phyloP scores from a whole-genome alignment of 2,797 vertebrate genomes.

The Mallotus villosus region DNA sequence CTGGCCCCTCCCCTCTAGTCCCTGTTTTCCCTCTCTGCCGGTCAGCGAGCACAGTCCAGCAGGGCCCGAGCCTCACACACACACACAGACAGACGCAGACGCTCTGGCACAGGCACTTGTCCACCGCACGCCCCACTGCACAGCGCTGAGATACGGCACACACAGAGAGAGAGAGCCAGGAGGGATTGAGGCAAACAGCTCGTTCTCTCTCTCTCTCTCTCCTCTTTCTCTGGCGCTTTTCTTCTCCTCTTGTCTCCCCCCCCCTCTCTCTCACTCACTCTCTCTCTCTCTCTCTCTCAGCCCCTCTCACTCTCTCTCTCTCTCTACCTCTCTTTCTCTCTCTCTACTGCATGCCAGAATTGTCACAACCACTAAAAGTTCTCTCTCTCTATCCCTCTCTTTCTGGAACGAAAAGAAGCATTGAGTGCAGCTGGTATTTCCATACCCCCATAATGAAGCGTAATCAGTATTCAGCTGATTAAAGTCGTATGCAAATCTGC shows the following conservation, averaged over 20 bases:
- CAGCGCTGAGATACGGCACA: slow-evolving; percentile 67
- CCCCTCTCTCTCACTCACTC: slow-evolving; percentile 23
- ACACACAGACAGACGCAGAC: slow-evolving; percentile 49
- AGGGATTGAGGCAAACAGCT: slow-evolving; percentile 65
- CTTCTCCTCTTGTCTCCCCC: slow-evolving; percentile 42
- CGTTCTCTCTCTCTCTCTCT: slow-evolving; percentile 50
- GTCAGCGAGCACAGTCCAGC: slow-evolving; percentile 63
- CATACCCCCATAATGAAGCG: slow-evolving; percentile 89
- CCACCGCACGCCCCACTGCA: slow-evolving; percentile 63
- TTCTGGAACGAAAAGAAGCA: slow-evolving; percentile 94
- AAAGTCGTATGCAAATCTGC: slow-evolving; percentile 99
- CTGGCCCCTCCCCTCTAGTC: slow-evolving; percentile 43
- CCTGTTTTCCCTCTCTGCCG: slow-evolving; percentile 64
- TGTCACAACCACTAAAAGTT: slow-evolving; percentile 97
- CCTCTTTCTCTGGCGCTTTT: slow-evolving; percentile 16
- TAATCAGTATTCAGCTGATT: slow-evolving; percentile 99
- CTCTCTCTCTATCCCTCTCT: slow-evolving; percentile 71
- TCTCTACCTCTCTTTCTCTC: slow-evolving; percentile 27
- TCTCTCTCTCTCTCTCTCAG: slow-evolving; percentile 45
- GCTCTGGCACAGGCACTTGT: slow-evolving; percentile 63
- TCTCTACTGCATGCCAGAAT: slow-evolving; percentile 78
- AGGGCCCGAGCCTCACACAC: slow-evolving; percentile 36
- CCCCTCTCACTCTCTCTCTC: slow-evolving; percentile 34
- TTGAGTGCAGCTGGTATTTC: slow-evolving; percentile 98
- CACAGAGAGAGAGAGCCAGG: slow-evolving; percentile 64